Evolutionary conservation across 2,113 vertebrate genomes (phyloP).

Genomic region (Herpetotheres cachinnans): DNA sequence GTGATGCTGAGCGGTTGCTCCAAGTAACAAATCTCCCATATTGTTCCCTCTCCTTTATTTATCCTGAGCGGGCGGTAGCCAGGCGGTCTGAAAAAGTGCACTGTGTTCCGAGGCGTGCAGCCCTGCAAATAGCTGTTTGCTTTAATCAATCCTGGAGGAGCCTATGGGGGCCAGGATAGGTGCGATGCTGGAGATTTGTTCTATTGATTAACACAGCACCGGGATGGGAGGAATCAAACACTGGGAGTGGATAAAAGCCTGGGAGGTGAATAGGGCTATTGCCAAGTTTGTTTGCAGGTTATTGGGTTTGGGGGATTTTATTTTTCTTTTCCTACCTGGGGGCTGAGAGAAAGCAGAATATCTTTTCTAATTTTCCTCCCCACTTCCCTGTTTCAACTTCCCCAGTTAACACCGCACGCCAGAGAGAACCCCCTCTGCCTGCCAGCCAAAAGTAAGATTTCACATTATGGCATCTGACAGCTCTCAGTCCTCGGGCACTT

Average conservation of each 20-base stretch:
- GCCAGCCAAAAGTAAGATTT: conserved; percentile 4
- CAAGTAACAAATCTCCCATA: background rate
- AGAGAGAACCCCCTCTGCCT: background rate
- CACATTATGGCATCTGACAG: conserved; percentile 35
- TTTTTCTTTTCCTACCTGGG: background rate
- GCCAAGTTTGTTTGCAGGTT: background rate
- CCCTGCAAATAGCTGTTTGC: conserved; percentile 48
- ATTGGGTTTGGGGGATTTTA: background rate
- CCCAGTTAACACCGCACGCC: background rate
- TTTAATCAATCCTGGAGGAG: conserved; percentile 34
- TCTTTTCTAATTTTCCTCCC: background rate
- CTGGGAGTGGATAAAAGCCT: background rate
- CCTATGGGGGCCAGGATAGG: background rate
- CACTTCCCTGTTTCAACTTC: background rate
- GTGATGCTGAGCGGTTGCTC: background rate
- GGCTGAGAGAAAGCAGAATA: background rate
- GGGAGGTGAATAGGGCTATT: background rate
- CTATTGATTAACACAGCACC: conserved; percentile 19
- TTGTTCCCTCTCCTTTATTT: background rate
- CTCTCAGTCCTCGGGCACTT: conserved; percentile 35
- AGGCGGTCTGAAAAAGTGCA: conserved; percentile 8
- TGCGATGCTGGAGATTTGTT: conserved; percentile 19
- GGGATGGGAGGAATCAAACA: background rate
- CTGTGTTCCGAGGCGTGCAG: background rate
- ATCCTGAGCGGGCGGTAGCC: background rate